Conservation (phyloP, 1,140 invertebrate species). For the Caenorhabditis remanei region DNA sequence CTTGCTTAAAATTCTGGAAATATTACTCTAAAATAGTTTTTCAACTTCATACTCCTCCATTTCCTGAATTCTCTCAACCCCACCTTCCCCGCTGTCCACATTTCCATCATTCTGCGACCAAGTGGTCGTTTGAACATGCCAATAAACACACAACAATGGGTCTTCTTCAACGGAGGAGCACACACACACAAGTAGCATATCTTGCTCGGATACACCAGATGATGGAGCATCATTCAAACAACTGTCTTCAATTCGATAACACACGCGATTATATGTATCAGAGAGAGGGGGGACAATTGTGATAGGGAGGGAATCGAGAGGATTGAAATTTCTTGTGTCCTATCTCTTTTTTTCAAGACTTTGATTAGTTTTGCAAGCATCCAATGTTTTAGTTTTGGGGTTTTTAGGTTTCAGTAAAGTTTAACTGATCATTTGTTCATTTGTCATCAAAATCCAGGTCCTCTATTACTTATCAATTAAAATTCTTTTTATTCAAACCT, state of each 20-base stretch:
- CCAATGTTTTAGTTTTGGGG: neutral
- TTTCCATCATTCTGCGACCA: neutral
- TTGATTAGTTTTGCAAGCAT: too few relatives aligned
- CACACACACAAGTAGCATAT: constrained; percentile 20
- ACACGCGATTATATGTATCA: constrained; percentile 48
- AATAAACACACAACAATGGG: constrained; percentile 47
- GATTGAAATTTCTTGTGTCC: neutral
- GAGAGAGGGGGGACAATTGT: constrained; percentile 29
- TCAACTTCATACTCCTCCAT: too few relatives aligned
- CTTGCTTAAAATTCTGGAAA: too few relatives aligned
- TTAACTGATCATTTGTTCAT: too few relatives aligned
- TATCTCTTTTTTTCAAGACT: neutral
- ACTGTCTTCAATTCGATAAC: constrained; percentile 44
- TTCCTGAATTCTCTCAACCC: neutral
- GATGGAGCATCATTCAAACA: constrained; percentile 41
- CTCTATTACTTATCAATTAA: neutral
- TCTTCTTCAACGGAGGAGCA: neutral
- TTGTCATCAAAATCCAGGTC: neutral
- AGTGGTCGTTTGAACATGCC: constrained; percentile 17
- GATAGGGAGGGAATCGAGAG: neutral
- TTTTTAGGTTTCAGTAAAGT: neutral
- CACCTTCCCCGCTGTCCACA: neutral
- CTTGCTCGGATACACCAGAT: neutral
- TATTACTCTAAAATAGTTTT: too few relatives aligned
- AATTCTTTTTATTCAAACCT: neutral